A percentile compares a stretch with the other conserved stretches of the same genome.
These are phyloP conservation scores for Pipistrellus pipistrellus DNA, from an alignment of 2,797 vertebrate genomes.

Conservation along the genomic window DNA sequence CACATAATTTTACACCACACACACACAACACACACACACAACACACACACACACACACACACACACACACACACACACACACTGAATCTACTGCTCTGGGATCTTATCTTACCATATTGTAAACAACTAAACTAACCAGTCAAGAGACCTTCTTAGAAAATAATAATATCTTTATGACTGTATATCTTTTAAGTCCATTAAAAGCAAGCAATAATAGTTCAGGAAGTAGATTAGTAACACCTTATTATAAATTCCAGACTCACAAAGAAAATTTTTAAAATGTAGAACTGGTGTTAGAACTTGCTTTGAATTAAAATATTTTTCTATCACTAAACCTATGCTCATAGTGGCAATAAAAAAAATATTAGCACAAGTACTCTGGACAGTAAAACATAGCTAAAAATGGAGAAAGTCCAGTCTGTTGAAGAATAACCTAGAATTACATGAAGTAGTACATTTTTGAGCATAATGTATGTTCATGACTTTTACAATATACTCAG, in stretches of 20 bases:
- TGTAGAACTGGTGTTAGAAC: conserved; percentile 39
- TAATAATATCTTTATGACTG: background rate
- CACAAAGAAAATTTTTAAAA: conserved; percentile 22
- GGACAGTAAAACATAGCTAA: background rate
- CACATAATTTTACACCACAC: background rate
- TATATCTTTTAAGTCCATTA: conserved; percentile 80
- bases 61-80: background rate
- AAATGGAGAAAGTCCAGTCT: background rate
- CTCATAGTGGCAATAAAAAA: conserved; percentile 40
- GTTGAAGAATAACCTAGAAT: conserved; percentile 51
- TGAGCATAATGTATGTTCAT: background rate
- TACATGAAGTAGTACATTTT: background rate
- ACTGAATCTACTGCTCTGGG: background rate
- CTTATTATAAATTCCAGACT: conserved; percentile 82
- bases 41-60: background rate
- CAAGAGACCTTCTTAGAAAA: conserved; percentile 39
- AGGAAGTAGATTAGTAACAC: conserved; percentile 84
- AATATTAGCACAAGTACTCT: background rate
- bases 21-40: background rate
- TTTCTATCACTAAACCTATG: background rate
- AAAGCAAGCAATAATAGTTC: conserved; percentile 79
- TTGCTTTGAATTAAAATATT: conserved; percentile 83
- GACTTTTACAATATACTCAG: conserved; percentile 67
- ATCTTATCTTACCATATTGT: background rate
- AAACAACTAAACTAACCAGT: conserved; percentile 4